These are phyloP conservation scores for Ptilodon capucinus DNA, from an alignment of 2,888 invertebrate genomes.

Conservation along the genomic window DNA sequence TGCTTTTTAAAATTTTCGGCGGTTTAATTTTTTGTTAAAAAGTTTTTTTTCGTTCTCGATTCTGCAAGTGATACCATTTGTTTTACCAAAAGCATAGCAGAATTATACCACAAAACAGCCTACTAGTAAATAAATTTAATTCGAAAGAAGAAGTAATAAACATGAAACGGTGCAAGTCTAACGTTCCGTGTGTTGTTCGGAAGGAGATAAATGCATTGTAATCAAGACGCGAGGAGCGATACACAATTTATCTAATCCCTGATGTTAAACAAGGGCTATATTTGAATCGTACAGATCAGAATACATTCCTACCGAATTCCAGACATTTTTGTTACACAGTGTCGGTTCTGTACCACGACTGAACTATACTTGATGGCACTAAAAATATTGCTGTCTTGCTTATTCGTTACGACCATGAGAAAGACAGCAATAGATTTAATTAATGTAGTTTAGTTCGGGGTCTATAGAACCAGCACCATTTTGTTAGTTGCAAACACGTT, in stretches of 20 bases:
- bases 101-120: background rate
- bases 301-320: slow-evolving; percentile 11
- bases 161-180: slow-evolving; percentile 20
- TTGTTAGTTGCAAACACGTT: too few species aligned
- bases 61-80: too few species aligned
- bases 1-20: too few species aligned
- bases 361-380: too few species aligned
- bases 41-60: too few species aligned
- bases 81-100: background rate
- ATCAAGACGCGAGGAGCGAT: slow-evolving; percentile 14
- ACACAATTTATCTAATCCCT: slow-evolving; percentile 22
- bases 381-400: too few species aligned
- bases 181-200: slow-evolving; percentile 19
- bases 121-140: slow-evolving; percentile 20
- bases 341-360: too few species aligned
- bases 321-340: slow-evolving; percentile 3
- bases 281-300: slow-evolving; percentile 12
- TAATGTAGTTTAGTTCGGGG: too few species aligned
- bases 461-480: too few species aligned
- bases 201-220: slow-evolving; percentile 24
- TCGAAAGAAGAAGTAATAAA: slow-evolving; percentile 22
- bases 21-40: too few species aligned
- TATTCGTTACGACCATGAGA: too few species aligned
- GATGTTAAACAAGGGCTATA: slow-evolving; percentile 17
- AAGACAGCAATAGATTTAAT: too few species aligned